phyloP scores from a whole-genome alignment of 2,888 invertebrate species.

The Rhingia rostrata region DNA sequence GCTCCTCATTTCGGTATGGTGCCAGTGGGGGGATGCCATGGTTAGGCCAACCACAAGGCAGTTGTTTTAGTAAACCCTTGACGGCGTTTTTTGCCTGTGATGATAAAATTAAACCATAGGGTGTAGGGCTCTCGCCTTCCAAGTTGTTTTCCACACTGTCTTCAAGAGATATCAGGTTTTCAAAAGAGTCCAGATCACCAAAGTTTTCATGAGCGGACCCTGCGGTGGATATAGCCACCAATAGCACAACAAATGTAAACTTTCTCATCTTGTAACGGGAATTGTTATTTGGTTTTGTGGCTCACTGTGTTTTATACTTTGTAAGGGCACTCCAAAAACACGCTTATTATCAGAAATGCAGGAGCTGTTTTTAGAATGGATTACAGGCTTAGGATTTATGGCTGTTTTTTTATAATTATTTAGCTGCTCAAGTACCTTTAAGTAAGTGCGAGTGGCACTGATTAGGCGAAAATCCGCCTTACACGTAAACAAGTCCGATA shows the following conservation, averaged over 20 bases:
- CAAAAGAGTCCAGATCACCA: neutral
- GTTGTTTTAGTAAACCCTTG: slow-evolving; percentile 58
- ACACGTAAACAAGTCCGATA: neutral
- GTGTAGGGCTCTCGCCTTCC: neutral
- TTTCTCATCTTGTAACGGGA: slow-evolving; percentile 37
- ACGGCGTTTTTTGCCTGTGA: slow-evolving; percentile 78
- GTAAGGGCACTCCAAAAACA: neutral
- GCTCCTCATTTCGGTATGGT: slow-evolving; percentile 74
- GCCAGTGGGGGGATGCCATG: slow-evolving; percentile 78
- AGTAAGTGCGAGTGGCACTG: neutral
- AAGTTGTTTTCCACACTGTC: slow-evolving; percentile 1
- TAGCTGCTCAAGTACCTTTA: neutral
- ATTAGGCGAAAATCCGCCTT: neutral
- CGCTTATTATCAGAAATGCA: slow-evolving; percentile 30
- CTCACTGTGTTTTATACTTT: no score
- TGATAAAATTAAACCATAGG: slow-evolving; percentile 78
- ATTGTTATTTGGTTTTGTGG: neutral
- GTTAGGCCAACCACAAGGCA: slow-evolving; percentile 78
- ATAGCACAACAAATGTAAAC: slow-evolving; percentile 7
- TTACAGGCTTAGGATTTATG: slow-evolving; percentile 17
- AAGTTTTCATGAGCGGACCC: neutral
- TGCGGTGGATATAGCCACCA: slow-evolving; percentile 5
- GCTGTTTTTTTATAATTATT: slow-evolving; percentile 14
- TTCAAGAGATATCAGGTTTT: neutral
- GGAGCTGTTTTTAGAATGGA: slow-evolving; percentile 23